phyloP scores from a whole-genome alignment of 2,888 invertebrate species.

The Acanthosepion pharaonis region DNA sequence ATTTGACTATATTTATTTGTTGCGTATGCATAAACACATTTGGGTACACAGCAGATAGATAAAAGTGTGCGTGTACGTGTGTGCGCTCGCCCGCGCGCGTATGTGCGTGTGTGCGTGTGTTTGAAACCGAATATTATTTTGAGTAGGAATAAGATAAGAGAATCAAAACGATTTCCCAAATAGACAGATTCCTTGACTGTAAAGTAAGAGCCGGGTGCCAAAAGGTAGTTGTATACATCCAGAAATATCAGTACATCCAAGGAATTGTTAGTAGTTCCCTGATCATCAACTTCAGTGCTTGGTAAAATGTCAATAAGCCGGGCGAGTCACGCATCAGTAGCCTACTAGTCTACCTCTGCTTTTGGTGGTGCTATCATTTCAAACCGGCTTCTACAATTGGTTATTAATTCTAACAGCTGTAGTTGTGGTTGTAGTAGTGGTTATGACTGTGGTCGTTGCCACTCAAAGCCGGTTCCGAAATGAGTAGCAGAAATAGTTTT shows the following conservation, averaged over 20 bases:
- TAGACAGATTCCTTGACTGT: background rate
- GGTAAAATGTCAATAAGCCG: background rate
- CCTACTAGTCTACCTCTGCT: conserved; percentile 21
- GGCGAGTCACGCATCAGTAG: conserved; percentile 11
- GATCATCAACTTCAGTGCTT: background rate
- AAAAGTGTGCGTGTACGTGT: background rate
- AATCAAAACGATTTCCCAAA: background rate
- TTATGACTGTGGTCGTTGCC: background rate
- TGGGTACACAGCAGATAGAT: background rate
- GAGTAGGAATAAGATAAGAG: background rate
- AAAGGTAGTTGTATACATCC: conserved; percentile 18
- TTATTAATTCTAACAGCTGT: conserved; percentile 33
- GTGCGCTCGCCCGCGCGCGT: background rate
- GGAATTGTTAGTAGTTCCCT: conserved; percentile 8
- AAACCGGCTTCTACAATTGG: conserved; percentile 33
- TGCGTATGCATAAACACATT: background rate
- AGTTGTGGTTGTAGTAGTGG: background rate
- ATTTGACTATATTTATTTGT: background rate
- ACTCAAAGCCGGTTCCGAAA: background rate
- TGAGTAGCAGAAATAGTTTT: conserved; percentile 12
- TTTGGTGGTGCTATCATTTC: conserved; percentile 33
- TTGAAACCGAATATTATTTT: background rate
- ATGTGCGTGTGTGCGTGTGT: background rate
- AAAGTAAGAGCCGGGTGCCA: background rate
- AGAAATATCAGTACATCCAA: conserved; percentile 33